Conservation (phyloP, 1,140 invertebrate genomes). For the Ditylenchus dipsaci region DNA sequence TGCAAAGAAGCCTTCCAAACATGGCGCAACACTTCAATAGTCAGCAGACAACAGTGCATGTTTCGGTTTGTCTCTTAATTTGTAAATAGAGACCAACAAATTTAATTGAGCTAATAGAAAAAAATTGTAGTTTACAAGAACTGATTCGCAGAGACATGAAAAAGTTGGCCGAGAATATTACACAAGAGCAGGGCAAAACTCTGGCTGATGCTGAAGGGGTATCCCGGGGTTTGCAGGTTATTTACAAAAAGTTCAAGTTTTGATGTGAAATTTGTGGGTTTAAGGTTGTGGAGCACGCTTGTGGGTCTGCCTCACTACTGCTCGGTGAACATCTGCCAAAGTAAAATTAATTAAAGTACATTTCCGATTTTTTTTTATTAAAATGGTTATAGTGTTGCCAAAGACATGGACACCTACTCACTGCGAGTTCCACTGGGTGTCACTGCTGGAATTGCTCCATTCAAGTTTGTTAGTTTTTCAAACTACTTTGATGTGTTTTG, state of each 20-base stretch:
- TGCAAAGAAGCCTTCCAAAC: constrained; percentile 74
- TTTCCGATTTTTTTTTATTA: constrained; percentile 60
- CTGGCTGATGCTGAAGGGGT: constrained; percentile 93
- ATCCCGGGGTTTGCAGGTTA: constrained; percentile 85
- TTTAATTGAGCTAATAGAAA: too few relatives aligned
- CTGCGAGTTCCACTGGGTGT: constrained; percentile 84
- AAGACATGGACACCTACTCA: constrained; percentile 66
- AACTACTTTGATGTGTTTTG: neutral
- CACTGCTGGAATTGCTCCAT: constrained; percentile 65
- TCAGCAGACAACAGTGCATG: constrained; percentile 91
- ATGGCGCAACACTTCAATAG: constrained; percentile 86
- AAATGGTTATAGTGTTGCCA: constrained; percentile 66
- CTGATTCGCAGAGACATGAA: constrained; percentile 75
- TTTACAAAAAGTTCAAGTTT: too few relatives aligned
- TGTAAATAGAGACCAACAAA: too few relatives aligned
- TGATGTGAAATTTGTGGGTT: too few relatives aligned
- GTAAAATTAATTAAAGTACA: constrained; percentile 66
- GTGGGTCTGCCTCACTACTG: constrained; percentile 81
- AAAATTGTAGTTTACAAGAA: constrained; percentile 63
- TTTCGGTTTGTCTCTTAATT: constrained; percentile 61
- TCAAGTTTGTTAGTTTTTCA: constrained; percentile 68
- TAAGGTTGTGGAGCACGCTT: constrained; percentile 94
- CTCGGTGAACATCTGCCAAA: constrained; percentile 85
- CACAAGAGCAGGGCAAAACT: constrained; percentile 95
- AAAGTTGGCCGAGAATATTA: constrained; percentile 84